These are phyloP conservation scores for Ptiloglossa arizonensis DNA, from an alignment of 1,140 invertebrate species.

Conservation along the genomic window DNA sequence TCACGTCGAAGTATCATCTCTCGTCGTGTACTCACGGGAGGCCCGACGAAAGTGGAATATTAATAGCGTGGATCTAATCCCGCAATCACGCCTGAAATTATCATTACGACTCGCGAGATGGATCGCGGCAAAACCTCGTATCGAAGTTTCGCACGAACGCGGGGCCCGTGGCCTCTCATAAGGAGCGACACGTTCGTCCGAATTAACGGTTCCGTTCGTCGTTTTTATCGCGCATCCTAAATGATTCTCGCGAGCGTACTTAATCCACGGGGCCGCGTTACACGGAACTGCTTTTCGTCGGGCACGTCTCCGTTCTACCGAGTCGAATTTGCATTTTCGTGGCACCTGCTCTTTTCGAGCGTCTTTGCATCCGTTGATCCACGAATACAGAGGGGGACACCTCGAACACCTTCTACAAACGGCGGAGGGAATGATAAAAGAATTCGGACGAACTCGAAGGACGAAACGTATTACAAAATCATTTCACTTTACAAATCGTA, in stretches of 20 bases:
- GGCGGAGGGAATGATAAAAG: background rate
- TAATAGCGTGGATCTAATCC: too few species aligned
- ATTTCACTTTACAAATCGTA: too few species aligned
- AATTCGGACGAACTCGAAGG: too few species aligned
- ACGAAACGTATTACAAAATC: too few species aligned
- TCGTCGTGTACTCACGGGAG: too few species aligned
- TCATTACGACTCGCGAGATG: too few species aligned
- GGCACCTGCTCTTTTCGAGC: background rate
- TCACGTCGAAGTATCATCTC: too few species aligned
- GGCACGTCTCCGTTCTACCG: background rate
- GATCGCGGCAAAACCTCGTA: background rate
- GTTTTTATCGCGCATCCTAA: slow-evolving; percentile 13
- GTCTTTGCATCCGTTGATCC: background rate
- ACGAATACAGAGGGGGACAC: too few species aligned
- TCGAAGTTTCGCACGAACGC: background rate
- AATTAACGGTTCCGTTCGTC: slow-evolving; percentile 6
- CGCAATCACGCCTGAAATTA: too few species aligned
- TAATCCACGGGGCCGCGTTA: background rate
- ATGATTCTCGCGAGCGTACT: slow-evolving; percentile 2
- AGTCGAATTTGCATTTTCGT: slow-evolving; percentile 14
- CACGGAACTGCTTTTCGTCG: slow-evolving; percentile 16
- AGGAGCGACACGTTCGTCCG: slow-evolving; percentile 13
- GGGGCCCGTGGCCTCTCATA: background rate
- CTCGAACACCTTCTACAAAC: too few species aligned
- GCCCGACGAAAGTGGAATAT: too few species aligned